These are phyloP conservation scores for Dendrolimus houi DNA, from an alignment of 2,888 invertebrate species.

Conservation along the genomic window DNA sequence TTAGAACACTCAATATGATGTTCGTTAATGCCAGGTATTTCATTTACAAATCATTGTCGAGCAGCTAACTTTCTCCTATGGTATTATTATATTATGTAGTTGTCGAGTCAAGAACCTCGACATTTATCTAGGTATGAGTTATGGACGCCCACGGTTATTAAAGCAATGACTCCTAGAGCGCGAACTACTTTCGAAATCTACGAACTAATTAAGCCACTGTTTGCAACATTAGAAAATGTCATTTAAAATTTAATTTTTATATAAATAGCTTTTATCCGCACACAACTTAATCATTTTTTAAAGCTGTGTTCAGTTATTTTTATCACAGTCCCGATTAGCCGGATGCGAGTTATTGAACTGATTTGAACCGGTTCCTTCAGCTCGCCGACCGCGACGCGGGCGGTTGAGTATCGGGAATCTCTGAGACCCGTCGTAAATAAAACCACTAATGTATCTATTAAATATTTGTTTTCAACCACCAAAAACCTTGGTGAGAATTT, in stretches of 20 bases:
- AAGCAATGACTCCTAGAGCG: constrained; percentile 51
- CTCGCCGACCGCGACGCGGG: constrained; percentile 7
- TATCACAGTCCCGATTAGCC: constrained; percentile 32
- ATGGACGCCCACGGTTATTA: constrained; percentile 52
- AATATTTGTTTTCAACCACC: too few species aligned
- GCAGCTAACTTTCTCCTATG: constrained; percentile 19
- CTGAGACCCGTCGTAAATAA: constrained; percentile 22
- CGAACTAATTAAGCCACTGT: too few species aligned
- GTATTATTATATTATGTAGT: constrained; percentile 17
- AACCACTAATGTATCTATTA: constrained; percentile 17
- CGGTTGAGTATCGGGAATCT: neutral
- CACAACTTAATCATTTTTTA: constrained; percentile 5
- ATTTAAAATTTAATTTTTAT: too few species aligned
- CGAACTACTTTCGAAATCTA: too few species aligned
- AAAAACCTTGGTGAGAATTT: too few species aligned
- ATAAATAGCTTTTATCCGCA: too few species aligned
- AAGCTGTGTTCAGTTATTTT: constrained; percentile 24
- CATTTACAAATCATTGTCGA: constrained; percentile 23
- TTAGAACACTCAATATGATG: neutral
- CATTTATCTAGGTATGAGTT: constrained; percentile 65
- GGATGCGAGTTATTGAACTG: constrained; percentile 42
- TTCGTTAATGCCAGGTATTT: constrained; percentile 26
- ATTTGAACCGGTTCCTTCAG: constrained; percentile 23
- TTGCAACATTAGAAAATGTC: too few species aligned
- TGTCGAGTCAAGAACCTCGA: constrained; percentile 57